These are phyloP conservation scores for Argentina silus DNA, from an alignment of 2,797 vertebrate genomes.

Conservation along the genomic window DNA sequence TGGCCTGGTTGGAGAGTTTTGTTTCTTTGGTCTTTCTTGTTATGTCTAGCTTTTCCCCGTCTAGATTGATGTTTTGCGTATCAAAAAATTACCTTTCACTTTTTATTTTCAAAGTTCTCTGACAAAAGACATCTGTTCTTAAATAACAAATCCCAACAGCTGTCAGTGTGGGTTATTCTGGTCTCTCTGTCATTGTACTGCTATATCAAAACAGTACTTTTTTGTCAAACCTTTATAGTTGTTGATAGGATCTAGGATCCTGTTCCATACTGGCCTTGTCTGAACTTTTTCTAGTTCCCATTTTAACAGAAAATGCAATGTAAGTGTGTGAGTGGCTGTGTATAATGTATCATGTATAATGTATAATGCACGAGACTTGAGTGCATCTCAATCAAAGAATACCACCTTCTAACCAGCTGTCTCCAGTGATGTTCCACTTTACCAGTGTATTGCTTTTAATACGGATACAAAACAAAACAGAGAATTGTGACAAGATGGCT, in stretches of 20 bases:
- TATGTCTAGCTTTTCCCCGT: neutral
- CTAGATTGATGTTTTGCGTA: neutral
- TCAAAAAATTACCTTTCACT: neutral
- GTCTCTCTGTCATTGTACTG: neutral
- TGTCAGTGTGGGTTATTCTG: constrained; percentile 3
- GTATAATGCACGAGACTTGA: no score
- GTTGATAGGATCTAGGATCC: neutral
- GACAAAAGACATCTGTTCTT: neutral
- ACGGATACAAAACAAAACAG: no score
- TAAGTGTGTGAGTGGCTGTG: neutral
- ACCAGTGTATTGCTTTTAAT: no score
- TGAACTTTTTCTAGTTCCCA: no score
- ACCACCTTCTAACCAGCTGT: no score
- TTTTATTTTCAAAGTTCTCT: constrained; percentile 1
- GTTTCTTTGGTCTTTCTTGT: neutral
- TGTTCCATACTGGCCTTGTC: no score
- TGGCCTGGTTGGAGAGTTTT: neutral
- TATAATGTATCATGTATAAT: no score
- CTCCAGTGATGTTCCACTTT: no score
- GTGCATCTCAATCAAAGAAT: no score
- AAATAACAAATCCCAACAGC: neutral
- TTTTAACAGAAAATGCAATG: no score
- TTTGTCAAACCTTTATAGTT: neutral
- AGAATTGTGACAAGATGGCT: no score
- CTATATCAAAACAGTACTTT: neutral